Percentiles rank a stretch among this genome's conserved stretches.
phyloP scores from a whole-genome alignment of 2,888 invertebrate genomes.

The Nezara viridula region DNA sequence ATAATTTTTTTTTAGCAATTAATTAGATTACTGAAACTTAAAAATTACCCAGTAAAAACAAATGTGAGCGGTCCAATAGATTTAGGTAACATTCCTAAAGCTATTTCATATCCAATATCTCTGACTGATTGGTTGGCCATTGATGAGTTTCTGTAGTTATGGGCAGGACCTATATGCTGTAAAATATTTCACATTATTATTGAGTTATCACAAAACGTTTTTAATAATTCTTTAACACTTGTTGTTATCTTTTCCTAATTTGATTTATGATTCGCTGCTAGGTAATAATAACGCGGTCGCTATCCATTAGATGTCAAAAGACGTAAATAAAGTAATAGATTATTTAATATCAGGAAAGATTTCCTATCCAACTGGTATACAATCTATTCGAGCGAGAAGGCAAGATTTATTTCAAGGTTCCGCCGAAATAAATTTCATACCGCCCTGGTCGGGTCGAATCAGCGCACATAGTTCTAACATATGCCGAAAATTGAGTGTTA shows the following conservation, averaged over 20 bases:
- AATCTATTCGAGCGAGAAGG: no score
- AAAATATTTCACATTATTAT: background rate
- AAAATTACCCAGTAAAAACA: constrained; percentile 90
- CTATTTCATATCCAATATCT: constrained; percentile 99
- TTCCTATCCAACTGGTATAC: no score
- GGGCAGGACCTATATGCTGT: constrained; percentile 96
- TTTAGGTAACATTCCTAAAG: constrained; percentile 94
- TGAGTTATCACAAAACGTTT: background rate
- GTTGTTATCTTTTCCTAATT: background rate
- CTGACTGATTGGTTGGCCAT: constrained; percentile 98
- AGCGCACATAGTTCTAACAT: no score
- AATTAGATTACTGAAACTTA: background rate
- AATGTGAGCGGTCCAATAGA: constrained; percentile 97
- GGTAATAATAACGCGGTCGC: no score
- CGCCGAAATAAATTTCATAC: no score
- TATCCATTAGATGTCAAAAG: no score
- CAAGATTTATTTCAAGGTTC: no score
- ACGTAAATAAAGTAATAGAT: no score
- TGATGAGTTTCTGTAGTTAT: constrained; percentile 97
- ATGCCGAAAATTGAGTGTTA: no score
- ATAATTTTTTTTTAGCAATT: background rate
- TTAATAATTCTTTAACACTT: background rate
- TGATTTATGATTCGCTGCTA: background rate
- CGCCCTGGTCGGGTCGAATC: no score
- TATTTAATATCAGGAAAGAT: no score